A percentile compares a stretch with the other conserved stretches of the same genome.
Conservation (phyloP, 1,140 invertebrate genomes). For the Neomicropteryx cornuta region DNA sequence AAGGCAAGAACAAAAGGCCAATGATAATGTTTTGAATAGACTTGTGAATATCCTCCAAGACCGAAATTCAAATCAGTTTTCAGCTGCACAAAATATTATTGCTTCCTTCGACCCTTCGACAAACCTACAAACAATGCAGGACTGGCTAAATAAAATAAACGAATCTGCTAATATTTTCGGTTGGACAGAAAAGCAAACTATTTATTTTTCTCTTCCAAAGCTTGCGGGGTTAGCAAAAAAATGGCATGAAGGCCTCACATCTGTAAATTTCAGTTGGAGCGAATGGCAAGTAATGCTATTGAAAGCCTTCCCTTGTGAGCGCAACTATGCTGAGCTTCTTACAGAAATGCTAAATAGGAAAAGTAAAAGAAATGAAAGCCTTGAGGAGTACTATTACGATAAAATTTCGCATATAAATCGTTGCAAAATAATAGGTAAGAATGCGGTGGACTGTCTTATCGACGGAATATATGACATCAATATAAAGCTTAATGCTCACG, state of each 20-base stretch:
- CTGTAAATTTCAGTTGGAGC: constrained; percentile 5
- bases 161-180: constrained; percentile 4
- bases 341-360: constrained; percentile 6
- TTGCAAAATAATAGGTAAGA: constrained; percentile 3
- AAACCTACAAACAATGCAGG: constrained; percentile 5
- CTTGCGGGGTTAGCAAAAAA: constrained; percentile 6
- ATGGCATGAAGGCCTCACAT: constrained; percentile 8
- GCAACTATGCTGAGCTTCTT: constrained; percentile 8
- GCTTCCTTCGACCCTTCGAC: constrained; percentile 6
- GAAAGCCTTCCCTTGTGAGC: constrained; percentile 5
- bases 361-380: constrained; percentile 5
- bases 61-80: background rate
- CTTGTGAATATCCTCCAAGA: no score
- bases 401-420: constrained; percentile 8
- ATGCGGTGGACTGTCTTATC: constrained; percentile 7
- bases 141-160: constrained; percentile 7
- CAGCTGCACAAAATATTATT: constrained; percentile 5
- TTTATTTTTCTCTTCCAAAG: constrained; percentile 6
- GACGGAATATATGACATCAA: constrained; percentile 6
- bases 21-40: no score
- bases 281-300: constrained; percentile 8
- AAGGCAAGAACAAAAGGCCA: no score
- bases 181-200: constrained; percentile 7
- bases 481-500: constrained; percentile 6
- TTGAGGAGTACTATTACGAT: constrained; percentile 10